Conservation (phyloP, 2,797 vertebrate genomes). For the Squalus acanthias region DNA sequence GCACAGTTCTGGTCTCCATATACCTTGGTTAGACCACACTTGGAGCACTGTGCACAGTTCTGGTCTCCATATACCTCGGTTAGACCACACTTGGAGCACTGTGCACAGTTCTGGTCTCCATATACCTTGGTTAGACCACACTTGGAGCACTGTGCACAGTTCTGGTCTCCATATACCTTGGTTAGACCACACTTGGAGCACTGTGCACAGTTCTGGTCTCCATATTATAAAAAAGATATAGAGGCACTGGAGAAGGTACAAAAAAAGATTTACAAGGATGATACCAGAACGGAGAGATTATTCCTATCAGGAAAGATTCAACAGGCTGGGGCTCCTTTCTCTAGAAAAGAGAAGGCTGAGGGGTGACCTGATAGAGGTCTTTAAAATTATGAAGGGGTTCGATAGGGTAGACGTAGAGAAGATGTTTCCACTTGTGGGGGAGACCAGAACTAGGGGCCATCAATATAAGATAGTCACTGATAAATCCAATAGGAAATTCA, state of each 20-base stretch:
- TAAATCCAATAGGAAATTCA: not conserved
- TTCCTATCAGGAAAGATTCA: not conserved
- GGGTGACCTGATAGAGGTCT: not conserved
- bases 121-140: not conserved
- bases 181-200: not conserved
- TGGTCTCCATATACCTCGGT: not conserved
- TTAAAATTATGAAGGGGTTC: not conserved
- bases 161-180: not conserved
- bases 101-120: not conserved
- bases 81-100: not conserved
- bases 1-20: not conserved
- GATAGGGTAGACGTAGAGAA: too few species aligned
- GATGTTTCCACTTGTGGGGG: not conserved
- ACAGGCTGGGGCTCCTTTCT: not conserved
- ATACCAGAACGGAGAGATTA: too few species aligned
- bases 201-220: not conserved
- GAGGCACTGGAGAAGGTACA: not conserved
- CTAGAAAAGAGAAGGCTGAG: not conserved
- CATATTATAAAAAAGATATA: not conserved
- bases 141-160: not conserved
- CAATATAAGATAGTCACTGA: not conserved
- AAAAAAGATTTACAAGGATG: too few species aligned
- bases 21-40: not conserved
- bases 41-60: not conserved
- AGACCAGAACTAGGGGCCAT: too few species aligned